A percentile compares a stretch with the other conserved stretches of the same genome.
These are phyloP conservation scores for Spea bombifrons DNA, from an alignment of 2,113 vertebrate genomes.

Conservation along the genomic window DNA sequence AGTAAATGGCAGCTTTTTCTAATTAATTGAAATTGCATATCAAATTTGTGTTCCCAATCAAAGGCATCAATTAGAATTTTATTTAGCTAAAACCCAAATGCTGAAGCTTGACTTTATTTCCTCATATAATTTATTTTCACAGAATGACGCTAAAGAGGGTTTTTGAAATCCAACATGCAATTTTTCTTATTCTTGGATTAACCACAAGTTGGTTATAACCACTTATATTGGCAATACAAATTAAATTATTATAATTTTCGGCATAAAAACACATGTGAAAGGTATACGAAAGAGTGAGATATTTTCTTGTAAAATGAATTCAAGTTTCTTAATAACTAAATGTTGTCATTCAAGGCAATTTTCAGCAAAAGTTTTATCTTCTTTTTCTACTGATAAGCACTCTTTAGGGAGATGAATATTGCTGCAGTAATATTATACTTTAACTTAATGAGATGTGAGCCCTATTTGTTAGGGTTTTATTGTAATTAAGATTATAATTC, in stretches of 20 bases:
- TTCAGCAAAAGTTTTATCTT: slow-evolving; percentile 62
- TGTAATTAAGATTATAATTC: slow-evolving; percentile 70
- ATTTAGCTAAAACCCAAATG: background rate
- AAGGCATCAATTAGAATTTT: background rate
- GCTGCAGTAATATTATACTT: slow-evolving; percentile 63
- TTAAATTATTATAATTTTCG: slow-evolving; percentile 7
- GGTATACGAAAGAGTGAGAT: slow-evolving; percentile 44
- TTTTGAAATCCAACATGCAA: slow-evolving; percentile 8
- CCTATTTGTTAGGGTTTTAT: slow-evolving; percentile 67
- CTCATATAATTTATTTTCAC: too few species aligned
- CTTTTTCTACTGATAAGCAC: slow-evolving; percentile 57
- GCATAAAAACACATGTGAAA: background rate
- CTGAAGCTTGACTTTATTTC: background rate
- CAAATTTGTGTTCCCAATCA: too few species aligned
- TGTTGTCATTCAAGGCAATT: slow-evolving; percentile 59
- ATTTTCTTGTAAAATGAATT: slow-evolving; percentile 55
- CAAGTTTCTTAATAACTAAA: slow-evolving; percentile 63
- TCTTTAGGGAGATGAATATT: slow-evolving; percentile 66
- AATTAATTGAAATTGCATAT: too few species aligned
- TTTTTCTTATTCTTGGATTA: slow-evolving; percentile 6
- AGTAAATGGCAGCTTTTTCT: too few species aligned
- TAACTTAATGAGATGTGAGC: slow-evolving; percentile 66
- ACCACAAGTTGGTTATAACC: background rate
- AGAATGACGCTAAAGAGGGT: background rate
- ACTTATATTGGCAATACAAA: slow-evolving; percentile 27